Conservation (phyloP, 2,888 invertebrate species). For the Junonia oenone region DNA sequence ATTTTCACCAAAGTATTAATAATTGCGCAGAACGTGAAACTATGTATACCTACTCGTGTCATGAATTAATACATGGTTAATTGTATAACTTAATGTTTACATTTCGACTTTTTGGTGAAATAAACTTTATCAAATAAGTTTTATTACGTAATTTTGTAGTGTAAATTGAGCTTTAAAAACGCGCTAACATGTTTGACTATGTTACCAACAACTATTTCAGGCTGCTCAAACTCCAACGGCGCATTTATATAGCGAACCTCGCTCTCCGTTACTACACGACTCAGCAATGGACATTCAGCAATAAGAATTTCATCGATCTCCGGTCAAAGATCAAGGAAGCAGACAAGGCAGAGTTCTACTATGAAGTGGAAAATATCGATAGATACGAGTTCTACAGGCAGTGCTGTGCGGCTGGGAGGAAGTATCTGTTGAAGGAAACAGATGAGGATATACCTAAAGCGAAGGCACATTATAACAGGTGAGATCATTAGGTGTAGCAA, state of each 20-base stretch:
- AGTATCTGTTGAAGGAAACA: slow-evolving; percentile 75
- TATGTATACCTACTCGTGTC: too few relatives aligned
- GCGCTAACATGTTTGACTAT: background rate
- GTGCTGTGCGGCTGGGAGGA: slow-evolving; percentile 81
- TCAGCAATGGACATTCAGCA: slow-evolving; percentile 88
- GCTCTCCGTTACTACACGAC: slow-evolving; percentile 86
- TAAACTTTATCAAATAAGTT: too few relatives aligned
- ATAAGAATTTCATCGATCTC: slow-evolving; percentile 55
- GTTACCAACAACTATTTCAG: slow-evolving; percentile 64
- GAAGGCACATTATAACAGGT: slow-evolving; percentile 74
- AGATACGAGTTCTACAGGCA: slow-evolving; percentile 68
- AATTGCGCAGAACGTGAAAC: too few relatives aligned
- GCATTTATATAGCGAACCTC: slow-evolving; percentile 86
- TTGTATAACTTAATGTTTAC: too few relatives aligned
- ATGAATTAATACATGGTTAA: too few relatives aligned
- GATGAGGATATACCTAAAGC: slow-evolving; percentile 77
- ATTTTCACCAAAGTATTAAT: too few relatives aligned
- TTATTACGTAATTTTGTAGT: too few relatives aligned
- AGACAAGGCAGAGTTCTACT: slow-evolving; percentile 80
- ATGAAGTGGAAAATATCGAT: slow-evolving; percentile 76
- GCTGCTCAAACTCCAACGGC: slow-evolving; percentile 88
- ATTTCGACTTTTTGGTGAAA: too few relatives aligned
- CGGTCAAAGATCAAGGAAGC: slow-evolving; percentile 64
- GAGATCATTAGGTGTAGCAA: slow-evolving; percentile 22
- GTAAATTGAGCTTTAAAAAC: too few relatives aligned